Base-by-base conservation (phyloP, 2,888 invertebrate genomes). In the Periphyllus acericola region DNA sequence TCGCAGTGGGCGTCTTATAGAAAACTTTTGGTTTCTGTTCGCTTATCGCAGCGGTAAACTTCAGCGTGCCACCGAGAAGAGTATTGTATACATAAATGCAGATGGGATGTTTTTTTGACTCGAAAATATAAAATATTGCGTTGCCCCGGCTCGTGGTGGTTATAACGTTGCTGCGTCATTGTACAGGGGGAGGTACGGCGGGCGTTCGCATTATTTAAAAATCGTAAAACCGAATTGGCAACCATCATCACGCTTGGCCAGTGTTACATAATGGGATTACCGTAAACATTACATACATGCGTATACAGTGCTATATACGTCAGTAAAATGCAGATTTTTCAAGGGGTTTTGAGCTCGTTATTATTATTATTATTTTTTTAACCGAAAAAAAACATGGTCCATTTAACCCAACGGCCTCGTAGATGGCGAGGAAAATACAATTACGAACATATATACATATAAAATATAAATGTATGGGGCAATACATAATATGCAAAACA, bases 201-300 rank as follows among this genome's bases (percentile, higher is more conserved):
- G 19, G 34, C 32, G n/a, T 71, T 74, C 19, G 32, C 29, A 68
- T 84, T 76, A 76, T 84, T 84, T 84, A 84, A 66, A 84, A 84
- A 78, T 76, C 75, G 11, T 60, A 84, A 14, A 84, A 84, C 66
- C 80, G 72, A 87, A 87, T 87, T 60, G 80, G 74, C 86, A 74
- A 55, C 79, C 79, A 87, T 87, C 74, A 87, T 87, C 74, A 87
- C 80, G 87, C 87, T 81, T 81, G 80, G 80, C 72, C 81, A 80
- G 74, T 80, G 74, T 81, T 66, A 81, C 74, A 87, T 80, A 87
- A 87, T 80, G n/a, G 80, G 81, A 87, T 87, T 74, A 80, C 55
- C 78, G 80, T 87, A 80, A 87, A 80, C 79, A 86, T 86, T 80
- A 86, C 72, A 74, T 60, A 34, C 66, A 76, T n/a, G 29, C 52